Conservation (phyloP, 2,797 vertebrate species). For the Sylvilagus floridanus region DNA sequence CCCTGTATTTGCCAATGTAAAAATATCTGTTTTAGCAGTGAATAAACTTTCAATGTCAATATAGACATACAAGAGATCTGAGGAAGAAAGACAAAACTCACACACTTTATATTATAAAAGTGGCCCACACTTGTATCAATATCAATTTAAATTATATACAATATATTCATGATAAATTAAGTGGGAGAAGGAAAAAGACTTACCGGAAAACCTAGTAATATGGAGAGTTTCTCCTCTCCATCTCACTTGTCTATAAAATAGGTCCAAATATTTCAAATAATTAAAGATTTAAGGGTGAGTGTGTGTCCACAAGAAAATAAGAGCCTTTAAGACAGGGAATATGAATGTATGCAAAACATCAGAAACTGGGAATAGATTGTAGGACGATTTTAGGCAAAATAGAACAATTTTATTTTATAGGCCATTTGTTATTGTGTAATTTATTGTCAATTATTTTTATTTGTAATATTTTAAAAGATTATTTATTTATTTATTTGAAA, state of each 20-base stretch:
- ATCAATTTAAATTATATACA: neutral
- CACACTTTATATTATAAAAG: neutral
- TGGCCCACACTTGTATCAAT: neutral
- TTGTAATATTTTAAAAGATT: too few species aligned
- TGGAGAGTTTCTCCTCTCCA: neutral
- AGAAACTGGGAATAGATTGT: neutral
- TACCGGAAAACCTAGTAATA: neutral
- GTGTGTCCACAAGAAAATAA: neutral
- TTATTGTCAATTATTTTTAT: neutral
- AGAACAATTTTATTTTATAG: neutral
- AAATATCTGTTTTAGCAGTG: neutral
- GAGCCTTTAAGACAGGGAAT: neutral
- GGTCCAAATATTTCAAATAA: conserved; percentile 21
- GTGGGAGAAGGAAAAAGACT: neutral
- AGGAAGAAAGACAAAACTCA: conserved; percentile 6
- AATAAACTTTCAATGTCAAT: neutral
- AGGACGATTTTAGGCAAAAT: neutral
- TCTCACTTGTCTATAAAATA: neutral
- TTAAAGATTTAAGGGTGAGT: neutral
- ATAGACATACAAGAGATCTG: neutral
- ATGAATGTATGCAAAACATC: neutral
- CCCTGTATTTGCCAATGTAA: neutral
- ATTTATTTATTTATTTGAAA: too few species aligned
- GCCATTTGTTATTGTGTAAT: neutral
- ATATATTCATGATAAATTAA: neutral